phyloP scores from a whole-genome alignment of 2,797 vertebrate species.

The Tolypeutes matacus region DNA sequence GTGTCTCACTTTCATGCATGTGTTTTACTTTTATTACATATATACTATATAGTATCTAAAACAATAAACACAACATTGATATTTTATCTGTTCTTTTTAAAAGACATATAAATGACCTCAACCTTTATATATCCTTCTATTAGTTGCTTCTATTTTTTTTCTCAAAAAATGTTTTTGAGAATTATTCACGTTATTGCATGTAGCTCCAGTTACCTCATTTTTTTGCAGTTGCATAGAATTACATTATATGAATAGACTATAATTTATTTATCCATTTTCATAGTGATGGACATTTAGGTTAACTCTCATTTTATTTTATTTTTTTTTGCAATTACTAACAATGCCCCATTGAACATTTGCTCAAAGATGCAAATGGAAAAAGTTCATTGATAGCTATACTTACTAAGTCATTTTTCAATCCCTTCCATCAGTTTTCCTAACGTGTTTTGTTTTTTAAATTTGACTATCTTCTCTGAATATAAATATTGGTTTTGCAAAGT shows the following conservation, averaged over 20 bases:
- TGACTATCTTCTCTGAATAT: not conserved
- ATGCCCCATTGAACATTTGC: slow-evolving; percentile 12
- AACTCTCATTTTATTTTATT: slow-evolving; percentile 9
- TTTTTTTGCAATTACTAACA: slow-evolving; percentile 39
- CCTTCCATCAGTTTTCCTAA: not conserved
- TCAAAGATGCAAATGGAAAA: slow-evolving; percentile 22
- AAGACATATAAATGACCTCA: slow-evolving; percentile 4
- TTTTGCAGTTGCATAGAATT: not conserved
- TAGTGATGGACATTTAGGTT: not conserved
- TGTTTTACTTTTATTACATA: slow-evolving; percentile 26
- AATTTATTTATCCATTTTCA: slow-evolving; percentile 37
- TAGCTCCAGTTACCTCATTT: slow-evolving; percentile 6
- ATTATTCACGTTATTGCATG: not conserved
- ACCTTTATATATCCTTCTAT: not conserved
- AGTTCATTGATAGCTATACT: not conserved
- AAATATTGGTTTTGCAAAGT: not conserved
- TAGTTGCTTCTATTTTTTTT: not conserved
- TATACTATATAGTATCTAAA: not conserved
- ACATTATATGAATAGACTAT: not conserved
- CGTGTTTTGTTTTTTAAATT: not conserved
- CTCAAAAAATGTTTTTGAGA: slow-evolving; percentile 49
- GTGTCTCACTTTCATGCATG: not conserved
- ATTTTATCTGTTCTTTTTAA: slow-evolving; percentile 16
- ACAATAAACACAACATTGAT: not conserved
- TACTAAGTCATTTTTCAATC: not conserved